Evolutionary conservation across 1,140 invertebrate species (phyloP), one percentile per base, ranked within the genome.

Genomic region (Tetraneura akinire): DNA sequence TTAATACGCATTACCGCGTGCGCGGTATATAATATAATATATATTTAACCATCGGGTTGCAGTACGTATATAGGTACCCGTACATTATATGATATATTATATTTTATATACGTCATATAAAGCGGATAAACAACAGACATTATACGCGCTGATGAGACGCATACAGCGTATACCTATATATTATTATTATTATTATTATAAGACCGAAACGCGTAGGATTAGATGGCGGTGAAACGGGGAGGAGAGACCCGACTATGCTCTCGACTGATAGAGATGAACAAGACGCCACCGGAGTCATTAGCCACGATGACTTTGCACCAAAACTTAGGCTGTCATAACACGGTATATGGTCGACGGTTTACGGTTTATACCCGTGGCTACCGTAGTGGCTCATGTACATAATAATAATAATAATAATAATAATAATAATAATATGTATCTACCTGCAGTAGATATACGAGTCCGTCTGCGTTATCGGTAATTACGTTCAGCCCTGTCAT

Each of bases 201-300:
- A 16, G 16, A 37, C 60, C 32, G 8, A 0, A 23, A 16, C 6
- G 10, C 64, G 21, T n/a, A 68, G 9, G 66, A 47, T 4, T 21
- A 21, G 37, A 11, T 10, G 45, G 45, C 9, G 45, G 11, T 4
- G 64, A 13, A 14, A 42, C 9, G 16, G 6, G 32, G 37, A 23
- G 64, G 64, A 68, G 37, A 37, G 32, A n/a, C n/a, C n/a, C 37
- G 29, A n/a, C 29, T n/a, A 45, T 21, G 62, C 37, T 11, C 37
- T 42, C 66, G 42, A 37, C 37, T 37, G 21, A 68, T 8, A 37
- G 37, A 68, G 66, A 68, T 23, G 66, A 68, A 68, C 32, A 68
- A 68, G 66, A 68, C 66, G 66, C 66, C 66, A 47, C 42, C 66
- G 66, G 42, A 68, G 66, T 68, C 66, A 68, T 68, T 68, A 68